phyloP scores from a whole-genome alignment of 2,888 invertebrate species.

The Platycnemis pennipes region DNA sequence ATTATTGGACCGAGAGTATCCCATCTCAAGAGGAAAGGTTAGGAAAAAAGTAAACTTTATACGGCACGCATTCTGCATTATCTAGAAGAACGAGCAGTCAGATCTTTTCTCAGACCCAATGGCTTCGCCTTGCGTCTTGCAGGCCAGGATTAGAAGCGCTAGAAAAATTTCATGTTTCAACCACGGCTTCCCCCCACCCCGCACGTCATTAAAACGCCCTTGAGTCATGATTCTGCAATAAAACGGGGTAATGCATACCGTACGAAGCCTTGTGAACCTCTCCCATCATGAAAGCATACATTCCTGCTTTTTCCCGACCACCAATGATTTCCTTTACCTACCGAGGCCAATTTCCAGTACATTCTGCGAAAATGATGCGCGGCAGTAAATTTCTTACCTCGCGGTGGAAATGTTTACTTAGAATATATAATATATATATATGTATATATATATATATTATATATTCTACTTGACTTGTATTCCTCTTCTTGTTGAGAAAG shows the following conservation, averaged over 20 bases:
- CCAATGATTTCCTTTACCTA: not conserved
- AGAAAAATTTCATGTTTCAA: not conserved
- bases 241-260: constrained; percentile 3
- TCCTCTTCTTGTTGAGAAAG: no score
- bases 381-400: not conserved
- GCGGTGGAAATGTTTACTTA: constrained; percentile 23
- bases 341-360: not conserved
- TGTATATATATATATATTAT: no score
- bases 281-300: constrained; percentile 1
- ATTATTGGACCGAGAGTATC: not conserved
- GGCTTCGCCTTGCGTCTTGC: not conserved
- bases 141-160: not conserved
- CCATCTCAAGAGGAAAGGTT: not conserved
- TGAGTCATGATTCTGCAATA: not conserved
- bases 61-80: not conserved
- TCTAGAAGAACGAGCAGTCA: not conserved
- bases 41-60: not conserved
- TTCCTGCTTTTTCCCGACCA: not conserved
- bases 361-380: not conserved
- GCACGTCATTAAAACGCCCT: not conserved
- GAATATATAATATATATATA: no score
- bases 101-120: not conserved
- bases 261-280: not conserved
- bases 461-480: no score
- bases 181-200: no score